phyloP scores from a whole-genome alignment of 2,888 invertebrate species.

The Ochropacha duplaris region DNA sequence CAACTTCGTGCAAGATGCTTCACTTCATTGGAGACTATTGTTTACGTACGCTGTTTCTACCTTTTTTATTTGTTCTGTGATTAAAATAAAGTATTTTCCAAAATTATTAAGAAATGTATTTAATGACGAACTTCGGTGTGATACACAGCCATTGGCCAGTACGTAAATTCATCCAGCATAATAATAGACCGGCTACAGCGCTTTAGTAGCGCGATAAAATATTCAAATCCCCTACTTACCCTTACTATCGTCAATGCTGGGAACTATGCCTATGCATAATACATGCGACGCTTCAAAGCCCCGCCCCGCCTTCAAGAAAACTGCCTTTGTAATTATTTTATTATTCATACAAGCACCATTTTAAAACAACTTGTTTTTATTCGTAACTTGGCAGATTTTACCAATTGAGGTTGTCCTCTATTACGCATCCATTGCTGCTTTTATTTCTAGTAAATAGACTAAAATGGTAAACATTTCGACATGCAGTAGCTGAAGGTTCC shows the following conservation, averaged over 20 bases:
- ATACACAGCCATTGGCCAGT: neutral
- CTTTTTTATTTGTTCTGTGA: no score
- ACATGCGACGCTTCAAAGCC: slow-evolving; percentile 10
- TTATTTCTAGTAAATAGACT: no score
- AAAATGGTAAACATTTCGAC: neutral
- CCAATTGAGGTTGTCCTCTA: neutral
- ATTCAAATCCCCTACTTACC: slow-evolving; percentile 25
- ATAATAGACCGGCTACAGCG: slow-evolving; percentile 14
- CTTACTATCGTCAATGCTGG: slow-evolving; percentile 10
- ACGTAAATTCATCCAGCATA: neutral
- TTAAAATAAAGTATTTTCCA: neutral
- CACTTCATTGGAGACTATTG: no score
- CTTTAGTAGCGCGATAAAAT: slow-evolving; percentile 19
- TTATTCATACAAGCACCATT: neutral
- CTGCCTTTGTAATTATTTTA: slow-evolving; percentile 1
- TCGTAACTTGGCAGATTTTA: neutral
- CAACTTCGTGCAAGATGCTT: no score
- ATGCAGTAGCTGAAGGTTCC: neutral
- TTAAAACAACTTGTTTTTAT: neutral
- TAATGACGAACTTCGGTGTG: neutral
- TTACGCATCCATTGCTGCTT: neutral
- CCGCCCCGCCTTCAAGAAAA: slow-evolving; percentile 1
- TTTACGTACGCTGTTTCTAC: no score
- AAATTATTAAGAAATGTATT: no score
- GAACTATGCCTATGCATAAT: slow-evolving; percentile 16